phyloP scores from a whole-genome alignment of 1,140 invertebrate species.

The Drosophila sulfurigaster region DNA sequence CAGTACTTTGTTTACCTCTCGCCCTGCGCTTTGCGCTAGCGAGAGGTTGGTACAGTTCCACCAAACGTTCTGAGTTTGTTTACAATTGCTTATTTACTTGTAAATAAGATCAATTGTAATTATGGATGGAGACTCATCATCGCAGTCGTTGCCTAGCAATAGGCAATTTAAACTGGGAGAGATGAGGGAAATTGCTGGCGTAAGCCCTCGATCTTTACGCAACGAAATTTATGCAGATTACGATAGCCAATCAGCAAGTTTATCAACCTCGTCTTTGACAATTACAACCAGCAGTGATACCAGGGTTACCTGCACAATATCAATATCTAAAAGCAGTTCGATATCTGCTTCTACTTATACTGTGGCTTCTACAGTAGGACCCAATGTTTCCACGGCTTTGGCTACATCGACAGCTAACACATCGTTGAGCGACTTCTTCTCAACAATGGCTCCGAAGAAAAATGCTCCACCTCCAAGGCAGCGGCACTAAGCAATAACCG shows the following conservation, averaged over 20 bases:
- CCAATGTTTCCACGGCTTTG: background rate
- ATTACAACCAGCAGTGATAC: background rate
- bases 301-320: background rate
- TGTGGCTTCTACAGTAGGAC: background rate
- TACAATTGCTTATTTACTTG: too few relatives aligned
- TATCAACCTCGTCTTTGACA: background rate
- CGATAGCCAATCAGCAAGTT: too few relatives aligned
- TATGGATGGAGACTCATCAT: background rate
- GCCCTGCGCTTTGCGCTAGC: too few relatives aligned
- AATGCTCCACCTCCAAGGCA: too few relatives aligned
- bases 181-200: background rate
- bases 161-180: too few relatives aligned
- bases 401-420: too few relatives aligned
- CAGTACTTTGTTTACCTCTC: too few relatives aligned
- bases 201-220: background rate
- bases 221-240: background rate
- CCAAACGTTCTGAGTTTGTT: too few relatives aligned
- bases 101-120: conserved; percentile 8
- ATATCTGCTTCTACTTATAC: background rate
- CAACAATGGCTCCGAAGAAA: too few relatives aligned
- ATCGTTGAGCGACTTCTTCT: too few relatives aligned
- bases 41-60: too few relatives aligned
- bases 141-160: too few relatives aligned
- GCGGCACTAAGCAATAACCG: background rate
- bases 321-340: background rate